Evolutionary conservation across 2,888 invertebrate genomes (phyloP).

Genomic region (Odontothrips loti): DNA sequence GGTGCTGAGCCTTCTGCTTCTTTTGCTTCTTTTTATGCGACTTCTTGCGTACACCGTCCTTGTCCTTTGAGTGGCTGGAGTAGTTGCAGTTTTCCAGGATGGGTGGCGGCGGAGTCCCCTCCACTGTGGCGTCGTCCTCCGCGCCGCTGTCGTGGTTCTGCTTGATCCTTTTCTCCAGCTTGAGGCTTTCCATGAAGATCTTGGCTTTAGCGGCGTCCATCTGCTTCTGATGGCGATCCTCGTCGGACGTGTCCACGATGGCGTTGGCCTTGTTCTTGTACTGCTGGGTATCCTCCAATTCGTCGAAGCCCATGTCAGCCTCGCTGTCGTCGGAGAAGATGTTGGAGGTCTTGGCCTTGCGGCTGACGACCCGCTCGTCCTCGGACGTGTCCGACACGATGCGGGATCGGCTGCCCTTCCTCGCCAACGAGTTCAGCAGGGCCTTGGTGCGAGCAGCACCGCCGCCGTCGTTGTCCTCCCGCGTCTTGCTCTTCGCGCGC

Average conservation of each 20-base stretch:
- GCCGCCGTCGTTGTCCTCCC: constrained; percentile 11
- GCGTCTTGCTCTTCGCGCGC: constrained; percentile 24
- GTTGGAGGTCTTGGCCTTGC: constrained; percentile 38
- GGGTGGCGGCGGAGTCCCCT: background rate
- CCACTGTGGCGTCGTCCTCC: constrained; percentile 31
- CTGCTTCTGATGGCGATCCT: constrained; percentile 50
- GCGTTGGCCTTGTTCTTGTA: constrained; percentile 38
- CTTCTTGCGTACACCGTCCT: constrained; percentile 56
- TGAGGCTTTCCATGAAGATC: constrained; percentile 41
- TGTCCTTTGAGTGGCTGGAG: constrained; percentile 34
- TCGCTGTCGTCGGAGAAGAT: constrained; percentile 51
- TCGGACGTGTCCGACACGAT: constrained; percentile 77
- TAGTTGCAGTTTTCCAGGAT: background rate
- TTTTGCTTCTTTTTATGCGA: constrained; percentile 78
- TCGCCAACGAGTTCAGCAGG: background rate
- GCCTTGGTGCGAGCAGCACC: constrained; percentile 28
- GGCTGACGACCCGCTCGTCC: constrained; percentile 49
- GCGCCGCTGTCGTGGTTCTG: constrained; percentile 18
- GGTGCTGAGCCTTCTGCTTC: constrained; percentile 61
- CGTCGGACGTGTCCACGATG: constrained; percentile 41
- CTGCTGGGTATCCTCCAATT: constrained; percentile 46
- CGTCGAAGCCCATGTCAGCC: constrained; percentile 51
- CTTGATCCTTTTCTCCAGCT: constrained; percentile 30
- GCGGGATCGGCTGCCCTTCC: constrained; percentile 41
- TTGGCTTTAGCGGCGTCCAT: constrained; percentile 44